Percentiles rank a stretch among this genome's conserved stretches.
These are phyloP conservation scores for Lutraria rhynchaena DNA, from an alignment of 1,140 invertebrate genomes.

Conservation along the genomic window DNA sequence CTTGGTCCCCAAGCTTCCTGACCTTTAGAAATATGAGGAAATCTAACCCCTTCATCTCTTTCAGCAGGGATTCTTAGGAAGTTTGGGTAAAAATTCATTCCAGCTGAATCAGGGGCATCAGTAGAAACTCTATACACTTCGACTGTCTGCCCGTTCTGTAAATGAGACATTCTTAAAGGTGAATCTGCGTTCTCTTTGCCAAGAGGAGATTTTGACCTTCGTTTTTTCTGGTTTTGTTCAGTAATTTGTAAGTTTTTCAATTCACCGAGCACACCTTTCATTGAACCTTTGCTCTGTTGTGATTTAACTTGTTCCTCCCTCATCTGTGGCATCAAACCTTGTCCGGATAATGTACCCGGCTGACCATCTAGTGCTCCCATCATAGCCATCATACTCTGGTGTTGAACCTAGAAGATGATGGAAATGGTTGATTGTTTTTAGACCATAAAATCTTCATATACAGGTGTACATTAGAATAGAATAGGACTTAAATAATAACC, in stretches of 20 bases:
- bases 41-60: constrained; percentile 62
- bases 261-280: constrained; percentile 63
- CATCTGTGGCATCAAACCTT: constrained; percentile 3
- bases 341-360: neutral
- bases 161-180: constrained; percentile 45
- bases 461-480: too few species aligned
- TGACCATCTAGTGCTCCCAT: constrained; percentile 76
- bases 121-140: constrained; percentile 48
- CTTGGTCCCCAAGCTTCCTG: constrained; percentile 60
- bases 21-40: constrained; percentile 64
- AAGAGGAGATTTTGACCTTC: constrained; percentile 38
- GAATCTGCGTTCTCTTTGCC: constrained; percentile 54
- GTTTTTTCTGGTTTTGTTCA: constrained; percentile 32
- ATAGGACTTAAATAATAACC: too few species aligned
- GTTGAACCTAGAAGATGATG: too few species aligned
- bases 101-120: constrained; percentile 1
- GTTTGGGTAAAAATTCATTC: constrained; percentile 63
- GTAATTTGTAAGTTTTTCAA: constrained; percentile 66
- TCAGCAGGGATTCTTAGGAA: constrained; percentile 72
- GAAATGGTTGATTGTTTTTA: too few species aligned
- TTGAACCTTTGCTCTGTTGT: constrained; percentile 27
- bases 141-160: constrained; percentile 36
- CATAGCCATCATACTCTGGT: constrained; percentile 77
- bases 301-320: constrained; percentile 32
- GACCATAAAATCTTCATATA: too few species aligned